A percentile compares a stretch with the other conserved stretches of the same genome.
phyloP scores from a whole-genome alignment of 2,797 vertebrate species.

The Enteromius anoplus region DNA sequence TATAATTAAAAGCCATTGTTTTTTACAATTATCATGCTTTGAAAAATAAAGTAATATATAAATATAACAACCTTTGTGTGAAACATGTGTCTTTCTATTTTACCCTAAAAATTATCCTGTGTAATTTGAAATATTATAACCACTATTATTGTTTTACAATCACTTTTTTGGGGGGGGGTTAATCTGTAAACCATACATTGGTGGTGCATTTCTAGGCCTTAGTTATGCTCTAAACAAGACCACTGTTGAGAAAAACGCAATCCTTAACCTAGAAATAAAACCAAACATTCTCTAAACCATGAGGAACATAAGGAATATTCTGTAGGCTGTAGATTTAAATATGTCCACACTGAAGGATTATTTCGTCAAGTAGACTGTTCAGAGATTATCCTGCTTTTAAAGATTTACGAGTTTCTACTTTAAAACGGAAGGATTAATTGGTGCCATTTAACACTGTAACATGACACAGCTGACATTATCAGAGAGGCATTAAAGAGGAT shows the following conservation, averaged over 20 bases:
- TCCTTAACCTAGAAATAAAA: neutral
- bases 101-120: neutral
- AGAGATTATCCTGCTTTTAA: slow-evolving; percentile 60
- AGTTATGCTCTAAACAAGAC: neutral
- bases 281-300: neutral
- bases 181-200: neutral
- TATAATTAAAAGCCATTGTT: neutral
- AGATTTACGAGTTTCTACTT: slow-evolving; percentile 59
- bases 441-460: slow-evolving; percentile 62
- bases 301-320: neutral
- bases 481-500: slow-evolving; percentile 57
- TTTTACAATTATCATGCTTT: neutral
- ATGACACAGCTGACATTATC: slow-evolving; percentile 59
- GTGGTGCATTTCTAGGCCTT: neutral
- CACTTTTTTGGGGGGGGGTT: neutral
- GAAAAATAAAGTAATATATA: neutral
- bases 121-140: neutral
- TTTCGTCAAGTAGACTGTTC: slow-evolving; percentile 30
- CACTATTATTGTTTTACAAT: neutral
- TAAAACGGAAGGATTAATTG: slow-evolving; percentile 62
- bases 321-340: slow-evolving; percentile 27
- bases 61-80: neutral
- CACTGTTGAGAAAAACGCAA: neutral
- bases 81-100: neutral
- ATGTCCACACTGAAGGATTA: slow-evolving; percentile 43